Conservation (phyloP, 1,140 invertebrate genomes). For the Druon quercuslanigerum region DNA sequence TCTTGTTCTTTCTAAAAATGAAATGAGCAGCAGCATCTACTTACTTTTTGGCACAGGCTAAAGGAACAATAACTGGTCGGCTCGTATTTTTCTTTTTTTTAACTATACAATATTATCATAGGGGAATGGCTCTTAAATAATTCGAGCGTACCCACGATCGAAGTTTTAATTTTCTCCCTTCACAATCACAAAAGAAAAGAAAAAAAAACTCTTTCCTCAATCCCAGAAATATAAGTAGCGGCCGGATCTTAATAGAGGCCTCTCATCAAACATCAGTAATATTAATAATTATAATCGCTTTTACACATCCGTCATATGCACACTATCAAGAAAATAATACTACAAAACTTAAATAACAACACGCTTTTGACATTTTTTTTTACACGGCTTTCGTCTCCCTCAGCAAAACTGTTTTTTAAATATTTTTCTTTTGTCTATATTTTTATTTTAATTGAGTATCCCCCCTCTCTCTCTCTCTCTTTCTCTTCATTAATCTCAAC, state of each 20-base stretch:
- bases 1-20: not conserved
- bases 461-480: not conserved
- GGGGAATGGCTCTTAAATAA: slow-evolving; percentile 14
- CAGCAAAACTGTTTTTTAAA: slow-evolving; percentile 4
- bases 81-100: not conserved
- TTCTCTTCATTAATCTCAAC: slow-evolving; percentile 10
- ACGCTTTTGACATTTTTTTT: slow-evolving; percentile 21
- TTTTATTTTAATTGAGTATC: not conserved
- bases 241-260: not conserved
- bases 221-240: slow-evolving; percentile 25
- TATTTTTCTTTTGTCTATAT: not conserved
- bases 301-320: slow-evolving; percentile 17
- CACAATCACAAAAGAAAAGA: not conserved
- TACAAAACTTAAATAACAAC: slow-evolving; percentile 29
- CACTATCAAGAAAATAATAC: slow-evolving; percentile 25
- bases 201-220: not conserved
- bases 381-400: slow-evolving; percentile 14
- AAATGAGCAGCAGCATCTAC: not conserved
- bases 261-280: slow-evolving; percentile 1
- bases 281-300: slow-evolving; percentile 23
- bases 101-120: not conserved
- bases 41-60: not conserved
- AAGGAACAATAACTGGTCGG: not conserved
- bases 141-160: slow-evolving; percentile 8
- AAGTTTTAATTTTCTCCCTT: not conserved